Evolutionary conservation across 64 coral and sea anemone species (phyloP).

Genomic region (Astreopora myriophthalma): DNA sequence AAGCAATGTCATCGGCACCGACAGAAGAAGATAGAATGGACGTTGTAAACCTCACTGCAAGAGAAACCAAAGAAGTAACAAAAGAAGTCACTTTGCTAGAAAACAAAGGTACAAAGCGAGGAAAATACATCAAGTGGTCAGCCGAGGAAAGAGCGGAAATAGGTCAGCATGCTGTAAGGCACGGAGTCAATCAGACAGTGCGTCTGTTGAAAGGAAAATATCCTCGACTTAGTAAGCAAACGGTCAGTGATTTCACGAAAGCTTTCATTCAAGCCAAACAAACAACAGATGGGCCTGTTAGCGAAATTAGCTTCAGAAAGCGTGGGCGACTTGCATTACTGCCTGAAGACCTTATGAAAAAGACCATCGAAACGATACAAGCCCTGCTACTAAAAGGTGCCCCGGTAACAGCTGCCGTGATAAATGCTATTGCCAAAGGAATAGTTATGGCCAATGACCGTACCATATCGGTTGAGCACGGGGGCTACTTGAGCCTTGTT

Average conservation of each 20-base stretch:
- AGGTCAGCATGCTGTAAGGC: slow-evolving; percentile 43
- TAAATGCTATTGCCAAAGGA: slow-evolving; percentile 41
- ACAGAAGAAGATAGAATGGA: background rate
- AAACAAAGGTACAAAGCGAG: too few species aligned
- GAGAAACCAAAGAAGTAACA: slow-evolving; percentile 58
- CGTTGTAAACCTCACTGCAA: slow-evolving; percentile 58
- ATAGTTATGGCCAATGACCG: background rate
- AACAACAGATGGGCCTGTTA: slow-evolving; percentile 10
- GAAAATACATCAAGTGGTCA: slow-evolving; percentile 55
- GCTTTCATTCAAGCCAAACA: slow-evolving; percentile 38
- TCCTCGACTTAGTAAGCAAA: slow-evolving; percentile 35
- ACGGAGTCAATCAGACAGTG: slow-evolving; percentile 33
- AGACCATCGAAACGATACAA: too few species aligned
- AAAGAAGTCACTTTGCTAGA: slow-evolving; percentile 30
- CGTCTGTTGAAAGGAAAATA: slow-evolving; percentile 41
- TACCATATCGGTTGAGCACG: slow-evolving; percentile 43
- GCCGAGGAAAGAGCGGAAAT: slow-evolving; percentile 70
- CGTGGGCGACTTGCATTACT: slow-evolving; percentile 14
- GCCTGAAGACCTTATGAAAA: background rate
- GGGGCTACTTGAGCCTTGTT: slow-evolving; percentile 43
- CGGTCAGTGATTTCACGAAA: slow-evolving; percentile 47
- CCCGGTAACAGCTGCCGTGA: too few species aligned
- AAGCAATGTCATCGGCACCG: slow-evolving; percentile 41
- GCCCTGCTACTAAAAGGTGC: background rate
- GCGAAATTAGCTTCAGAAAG: background rate